Conservation (phyloP, 2,888 invertebrate species). For the Nomada fucata region DNA sequence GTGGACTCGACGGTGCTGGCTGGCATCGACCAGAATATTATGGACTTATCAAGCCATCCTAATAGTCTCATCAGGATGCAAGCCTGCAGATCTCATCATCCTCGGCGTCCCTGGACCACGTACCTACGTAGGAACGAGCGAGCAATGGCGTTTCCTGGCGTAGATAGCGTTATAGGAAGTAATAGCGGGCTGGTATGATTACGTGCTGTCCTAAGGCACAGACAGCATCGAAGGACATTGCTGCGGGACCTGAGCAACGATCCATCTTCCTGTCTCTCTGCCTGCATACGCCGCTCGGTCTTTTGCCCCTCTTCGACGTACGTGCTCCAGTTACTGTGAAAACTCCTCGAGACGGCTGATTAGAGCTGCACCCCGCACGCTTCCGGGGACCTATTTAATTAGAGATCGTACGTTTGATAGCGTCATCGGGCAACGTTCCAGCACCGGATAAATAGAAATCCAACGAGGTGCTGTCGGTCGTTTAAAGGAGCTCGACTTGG, state of each 20-base stretch:
- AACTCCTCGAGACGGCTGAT: conserved; percentile 56
- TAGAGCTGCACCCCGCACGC: conserved; percentile 37
- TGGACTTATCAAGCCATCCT: conserved; percentile 83
- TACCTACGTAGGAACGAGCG: conserved; percentile 76
- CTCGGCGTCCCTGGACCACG: conserved; percentile 75
- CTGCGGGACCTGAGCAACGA: conserved; percentile 58
- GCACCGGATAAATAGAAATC: conserved; percentile 17
- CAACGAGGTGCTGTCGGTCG: neutral
- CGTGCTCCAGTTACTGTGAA: conserved; percentile 44
- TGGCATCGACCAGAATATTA: conserved; percentile 82
- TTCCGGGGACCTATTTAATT: conserved; percentile 52
- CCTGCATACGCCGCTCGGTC: conserved; percentile 16
- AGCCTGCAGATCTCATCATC: conserved; percentile 83
- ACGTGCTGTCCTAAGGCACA: conserved; percentile 72
- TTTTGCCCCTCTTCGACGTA: conserved; percentile 32
- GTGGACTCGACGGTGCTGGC: conserved; percentile 77
- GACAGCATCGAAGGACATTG: conserved; percentile 65
- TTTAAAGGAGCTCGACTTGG: conserved; percentile 14
- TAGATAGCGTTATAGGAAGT: conserved; percentile 78
- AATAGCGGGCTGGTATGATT: conserved; percentile 77
- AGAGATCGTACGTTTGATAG: conserved; percentile 45
- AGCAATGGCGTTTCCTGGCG: conserved; percentile 76
- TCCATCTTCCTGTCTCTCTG: conserved; percentile 55
- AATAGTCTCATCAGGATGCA: conserved; percentile 84
- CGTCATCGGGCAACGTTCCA: conserved; percentile 15